Percentiles rank a stretch among this genome's conserved stretches.
These are phyloP conservation scores for Pocillopora verrucosa DNA, from an alignment of 64 coral and sea anemone genomes.

Conservation along the genomic window DNA sequence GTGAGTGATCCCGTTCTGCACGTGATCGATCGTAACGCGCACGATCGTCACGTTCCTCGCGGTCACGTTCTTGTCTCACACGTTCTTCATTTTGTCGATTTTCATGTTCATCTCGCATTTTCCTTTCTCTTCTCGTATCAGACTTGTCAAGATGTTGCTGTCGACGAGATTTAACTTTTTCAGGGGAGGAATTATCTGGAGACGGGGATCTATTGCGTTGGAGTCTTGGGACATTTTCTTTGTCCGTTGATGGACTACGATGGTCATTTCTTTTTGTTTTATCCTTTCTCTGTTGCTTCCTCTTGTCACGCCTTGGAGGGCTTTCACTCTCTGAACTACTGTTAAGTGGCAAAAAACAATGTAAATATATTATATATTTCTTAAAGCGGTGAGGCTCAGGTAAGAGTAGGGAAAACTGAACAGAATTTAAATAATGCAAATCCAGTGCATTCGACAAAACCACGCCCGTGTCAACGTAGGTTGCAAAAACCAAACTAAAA, in stretches of 20 bases:
- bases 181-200: neutral
- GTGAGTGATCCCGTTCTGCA: neutral
- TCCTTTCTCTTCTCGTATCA: neutral
- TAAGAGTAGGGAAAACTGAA: no score
- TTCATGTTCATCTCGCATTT: neutral
- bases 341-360: neutral
- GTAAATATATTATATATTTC: no score
- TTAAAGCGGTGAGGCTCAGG: no score
- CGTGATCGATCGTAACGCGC: neutral
- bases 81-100: neutral
- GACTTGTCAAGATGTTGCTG: neutral
- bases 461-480: no score
- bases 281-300: neutral
- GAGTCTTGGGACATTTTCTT: neutral
- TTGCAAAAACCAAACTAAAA: no score
- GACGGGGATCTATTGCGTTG: constrained; percentile 13
- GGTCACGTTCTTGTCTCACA: neutral
- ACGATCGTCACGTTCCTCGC: neutral
- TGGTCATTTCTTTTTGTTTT: neutral
- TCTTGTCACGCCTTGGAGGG: neutral
- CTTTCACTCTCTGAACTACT: constrained; percentile 36
- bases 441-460: no score
- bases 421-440: no score
- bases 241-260: constrained; percentile 22
- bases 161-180: neutral